A percentile compares a stretch with the other conserved stretches of the same genome.
Conservation (phyloP, 53 echinoderm and acorn worm genomes). For the Arbacia lixula region DNA sequence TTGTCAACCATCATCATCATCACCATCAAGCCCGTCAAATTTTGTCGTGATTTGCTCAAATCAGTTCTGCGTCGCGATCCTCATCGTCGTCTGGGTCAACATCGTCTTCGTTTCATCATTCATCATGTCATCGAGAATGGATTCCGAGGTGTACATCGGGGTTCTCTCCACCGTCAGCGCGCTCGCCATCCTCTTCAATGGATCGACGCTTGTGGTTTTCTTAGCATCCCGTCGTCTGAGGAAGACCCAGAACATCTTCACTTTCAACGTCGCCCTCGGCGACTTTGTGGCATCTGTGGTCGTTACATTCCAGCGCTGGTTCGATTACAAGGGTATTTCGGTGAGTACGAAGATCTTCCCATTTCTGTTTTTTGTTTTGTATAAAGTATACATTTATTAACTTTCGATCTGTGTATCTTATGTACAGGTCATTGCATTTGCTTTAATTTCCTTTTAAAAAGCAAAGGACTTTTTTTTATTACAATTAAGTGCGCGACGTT, state of each 20-base stretch:
- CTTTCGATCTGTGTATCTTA: too few species aligned
- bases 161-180: slow-evolving; percentile 7
- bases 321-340: too few species aligned
- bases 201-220: neutral
- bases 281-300: slow-evolving; percentile 4
- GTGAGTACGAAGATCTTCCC: too few species aligned
- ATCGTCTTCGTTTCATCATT: neutral
- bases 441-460: too few species aligned
- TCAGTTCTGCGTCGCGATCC: too few species aligned
- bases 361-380: too few species aligned
- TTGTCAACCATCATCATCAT: neutral
- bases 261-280: slow-evolving; percentile 18
- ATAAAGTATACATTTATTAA: too few species aligned
- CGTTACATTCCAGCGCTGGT: neutral
- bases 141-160: slow-evolving; percentile 9
- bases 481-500: too few species aligned
- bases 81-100: neutral
- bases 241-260: slow-evolving; percentile 32
- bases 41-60: too few species aligned
- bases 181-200: slow-evolving; percentile 22
- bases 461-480: too few species aligned
- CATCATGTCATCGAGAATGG: neutral
- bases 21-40: neutral
- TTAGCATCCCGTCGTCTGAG: neutral
- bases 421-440: too few species aligned